phyloP scores from a whole-genome alignment of 2,888 invertebrate species.

The Ferrisia virgata region DNA sequence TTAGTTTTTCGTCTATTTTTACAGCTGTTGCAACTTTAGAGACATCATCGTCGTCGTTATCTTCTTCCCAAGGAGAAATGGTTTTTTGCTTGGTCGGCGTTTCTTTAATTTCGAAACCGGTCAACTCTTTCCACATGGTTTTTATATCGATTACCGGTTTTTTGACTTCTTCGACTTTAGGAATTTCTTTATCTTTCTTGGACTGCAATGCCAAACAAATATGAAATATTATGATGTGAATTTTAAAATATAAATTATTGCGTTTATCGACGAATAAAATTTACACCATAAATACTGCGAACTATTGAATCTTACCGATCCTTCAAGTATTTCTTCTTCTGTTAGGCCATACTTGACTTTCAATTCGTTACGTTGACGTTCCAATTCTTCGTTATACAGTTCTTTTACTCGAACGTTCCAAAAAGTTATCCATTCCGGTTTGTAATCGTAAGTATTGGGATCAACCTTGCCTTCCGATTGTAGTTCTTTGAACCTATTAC shows the following conservation, averaged over 20 bases:
- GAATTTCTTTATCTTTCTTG: neutral
- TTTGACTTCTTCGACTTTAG: conserved; percentile 42
- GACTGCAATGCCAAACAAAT: neutral
- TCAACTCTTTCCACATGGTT: conserved; percentile 51
- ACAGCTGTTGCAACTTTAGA: neutral
- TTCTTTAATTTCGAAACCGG: conserved; percentile 51
- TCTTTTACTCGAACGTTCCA: conserved; percentile 82
- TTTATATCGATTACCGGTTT: conserved; percentile 50
- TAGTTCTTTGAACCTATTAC: conserved; percentile 74
- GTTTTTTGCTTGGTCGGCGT: conserved; percentile 25
- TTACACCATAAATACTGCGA: neutral
- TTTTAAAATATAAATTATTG: too few species aligned
- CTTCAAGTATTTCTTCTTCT: neutral
- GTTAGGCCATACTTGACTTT: neutral
- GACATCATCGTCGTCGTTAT: conserved; percentile 9
- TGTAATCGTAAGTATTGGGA: conserved; percentile 76
- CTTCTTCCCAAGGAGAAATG: conserved; percentile 47
- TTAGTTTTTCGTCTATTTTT: neutral
- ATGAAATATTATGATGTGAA: too few species aligned
- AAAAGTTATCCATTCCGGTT: conserved; percentile 82
- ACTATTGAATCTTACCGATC: neutral
- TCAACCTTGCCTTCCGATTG: conserved; percentile 64
- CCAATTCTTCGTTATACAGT: conserved; percentile 68
- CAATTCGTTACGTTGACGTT: conserved; percentile 50
- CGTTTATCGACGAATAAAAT: too few species aligned